Evolutionary conservation across 2,113 vertebrate species (phyloP), one percentile per base, ranked within the genome.

Genomic region (Gallinago undulata): DNA sequence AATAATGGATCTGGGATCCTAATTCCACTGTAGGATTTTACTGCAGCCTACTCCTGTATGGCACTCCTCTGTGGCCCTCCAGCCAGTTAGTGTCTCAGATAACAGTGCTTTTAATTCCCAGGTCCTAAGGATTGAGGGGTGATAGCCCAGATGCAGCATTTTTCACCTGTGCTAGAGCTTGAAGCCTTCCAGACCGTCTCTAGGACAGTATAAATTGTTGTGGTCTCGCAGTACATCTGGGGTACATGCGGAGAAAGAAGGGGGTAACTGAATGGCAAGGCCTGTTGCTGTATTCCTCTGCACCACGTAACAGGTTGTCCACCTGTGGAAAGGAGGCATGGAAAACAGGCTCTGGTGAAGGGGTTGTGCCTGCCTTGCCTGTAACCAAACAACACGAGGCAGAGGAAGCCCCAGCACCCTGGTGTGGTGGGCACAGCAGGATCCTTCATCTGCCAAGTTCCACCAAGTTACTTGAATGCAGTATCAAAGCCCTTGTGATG

Each of bases 401-500:
- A 47, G 53, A 85, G 45, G 64, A 90, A 70, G 64, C 83, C 66
- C 27, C 25, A 24, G 64, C 68, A 39, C 64, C 37, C 10, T 11
- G 0, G 8, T 25, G 68, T 48, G 64, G 56, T 75, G 82, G 87
- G 62, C 84, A 30, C 24, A 50, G 75, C 0, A 7, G 41, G 47
- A 43, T 92, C 37, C 66, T 89, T 43, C 33, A 59, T 6, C 53
- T 63, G n/a, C 56, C 1, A 5, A 55, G 39, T 66, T 89, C 45
- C 67, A 14, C 87, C 75, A 47, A 74, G 92, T 93, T 68, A 37
- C 86, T 76, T 84, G 73, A 91, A 73, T 9, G 64, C 57, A 45
- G 55, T 96, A 96, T 96, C 89, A 97, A 96, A 97, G 93, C 67
- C 81, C 70, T 90, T 90, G 78, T 96, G 87, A 91, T 94, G 74